Evolutionary conservation across 2,113 vertebrate genomes (phyloP).

Genomic region (Actenoides lindsayi): DNA sequence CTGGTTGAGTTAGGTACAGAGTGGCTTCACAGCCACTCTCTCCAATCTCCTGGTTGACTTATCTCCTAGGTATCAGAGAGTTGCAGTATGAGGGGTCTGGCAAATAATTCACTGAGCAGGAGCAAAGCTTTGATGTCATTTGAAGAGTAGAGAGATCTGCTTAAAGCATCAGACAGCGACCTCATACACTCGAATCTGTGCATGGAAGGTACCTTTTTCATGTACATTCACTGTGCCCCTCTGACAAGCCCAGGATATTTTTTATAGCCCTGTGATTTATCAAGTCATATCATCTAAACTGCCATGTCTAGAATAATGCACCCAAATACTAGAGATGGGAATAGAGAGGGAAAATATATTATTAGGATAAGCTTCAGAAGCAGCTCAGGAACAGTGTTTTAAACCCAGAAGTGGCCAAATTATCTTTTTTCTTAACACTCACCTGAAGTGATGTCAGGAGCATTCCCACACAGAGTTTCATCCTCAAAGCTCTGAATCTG

Average conservation of each 20-base stretch:
- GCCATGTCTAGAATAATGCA: not conserved
- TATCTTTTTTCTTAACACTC: not conserved
- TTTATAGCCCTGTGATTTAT: not conserved
- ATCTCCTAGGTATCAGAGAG: not conserved
- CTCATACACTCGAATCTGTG: not conserved
- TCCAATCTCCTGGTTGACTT: not conserved
- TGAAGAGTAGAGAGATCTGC: not conserved
- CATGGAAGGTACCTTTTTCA: not conserved
- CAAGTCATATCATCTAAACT: not conserved
- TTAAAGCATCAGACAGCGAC: not conserved
- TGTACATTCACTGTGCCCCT: not conserved
- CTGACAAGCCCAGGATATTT: not conserved
- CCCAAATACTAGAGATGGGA: not conserved
- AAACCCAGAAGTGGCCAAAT: not conserved
- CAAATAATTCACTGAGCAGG: not conserved
- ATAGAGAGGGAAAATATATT: not conserved
- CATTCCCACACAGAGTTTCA: conserved; percentile 36
- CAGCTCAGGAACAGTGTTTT: not conserved
- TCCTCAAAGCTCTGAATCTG: conserved; percentile 77
- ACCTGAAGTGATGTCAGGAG: conserved; percentile 43
- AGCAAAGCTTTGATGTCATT: not conserved
- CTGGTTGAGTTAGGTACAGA: not conserved
- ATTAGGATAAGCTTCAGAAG: not conserved
- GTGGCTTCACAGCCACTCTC: not conserved
- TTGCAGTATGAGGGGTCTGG: not conserved